Evolutionary conservation across 1,140 invertebrate species (phyloP), one percentile per base, ranked within the genome.

Genomic region (Drosophila sproati): DNA sequence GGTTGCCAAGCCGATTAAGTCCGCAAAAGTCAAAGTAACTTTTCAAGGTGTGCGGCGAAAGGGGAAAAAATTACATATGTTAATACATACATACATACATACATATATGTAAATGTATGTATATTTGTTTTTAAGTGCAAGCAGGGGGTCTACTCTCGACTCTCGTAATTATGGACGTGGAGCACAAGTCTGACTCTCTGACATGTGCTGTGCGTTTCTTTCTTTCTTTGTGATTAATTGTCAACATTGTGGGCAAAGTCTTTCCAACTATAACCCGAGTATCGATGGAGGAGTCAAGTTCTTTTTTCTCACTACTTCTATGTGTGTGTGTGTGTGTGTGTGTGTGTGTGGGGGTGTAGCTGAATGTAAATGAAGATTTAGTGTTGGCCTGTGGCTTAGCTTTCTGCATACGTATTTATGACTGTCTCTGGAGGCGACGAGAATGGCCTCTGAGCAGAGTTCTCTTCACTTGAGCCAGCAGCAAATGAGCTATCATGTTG

Each of bases 211-310:
- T 52, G 34, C 29, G 54, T 60, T 64, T 20, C 20, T 20, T 20
- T 20, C 20, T 20, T 73, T 69, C 77, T 67, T 77, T 77, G 85
- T 88, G 83, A 88, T 89, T 88, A 88, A 88, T 85, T 87, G 82
- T 82, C 63, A 78, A 81, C 76, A 73, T 76, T 76, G 57, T 62
- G 56, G 43, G 55, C 43, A 56, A 78, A 67, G 70, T 73, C 57
- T 62, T 73, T 54, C 39, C 55, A 60, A 79, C 72, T 75, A 78
- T 80, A 20, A 20, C 20, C 55, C 73, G 45, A 45, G 51, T 63
- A 62, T 39, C 59, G 37, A 48, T 61, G 47, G 35, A 20, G 47
- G 35, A 20, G 47, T 29, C 35, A 4, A n/a, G 39, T n/a, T 43
- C 39, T n/a, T 43, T 4, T n/a, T 4, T 43, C 1, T 34, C 34